Conservation (phyloP, 2,888 invertebrate genomes). For the Andrena bucephala region DNA sequence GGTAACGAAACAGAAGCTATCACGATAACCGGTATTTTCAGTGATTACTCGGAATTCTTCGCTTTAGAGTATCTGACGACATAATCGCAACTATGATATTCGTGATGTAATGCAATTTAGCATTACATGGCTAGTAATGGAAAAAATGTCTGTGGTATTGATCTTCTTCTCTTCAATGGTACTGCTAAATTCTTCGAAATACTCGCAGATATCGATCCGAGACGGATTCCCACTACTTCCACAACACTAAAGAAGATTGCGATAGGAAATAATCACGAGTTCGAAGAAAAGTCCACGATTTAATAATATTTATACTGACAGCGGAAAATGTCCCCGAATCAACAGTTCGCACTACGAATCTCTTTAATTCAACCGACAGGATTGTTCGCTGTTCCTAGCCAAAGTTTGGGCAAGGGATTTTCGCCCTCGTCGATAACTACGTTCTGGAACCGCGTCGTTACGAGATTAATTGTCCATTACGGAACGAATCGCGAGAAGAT, state of each 20-base stretch:
- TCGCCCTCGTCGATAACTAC: no score
- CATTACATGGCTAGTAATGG: slow-evolving; percentile 46
- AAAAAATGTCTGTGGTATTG: slow-evolving; percentile 44
- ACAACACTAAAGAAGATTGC: not conserved
- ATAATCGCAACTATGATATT: slow-evolving; percentile 9
- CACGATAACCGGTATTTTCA: not conserved
- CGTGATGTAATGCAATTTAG: slow-evolving; percentile 58
- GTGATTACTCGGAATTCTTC: not conserved
- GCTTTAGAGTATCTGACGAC: slow-evolving; percentile 11
- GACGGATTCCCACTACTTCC: not conserved
- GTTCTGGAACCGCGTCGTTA: no score
- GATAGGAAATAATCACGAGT: no score
- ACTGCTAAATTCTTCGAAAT: not conserved
- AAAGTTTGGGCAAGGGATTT: not conserved
- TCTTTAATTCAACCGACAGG: no score
- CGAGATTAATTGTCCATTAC: slow-evolving; percentile 17
- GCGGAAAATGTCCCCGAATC: no score
- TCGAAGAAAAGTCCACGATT: no score
- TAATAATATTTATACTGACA: no score
- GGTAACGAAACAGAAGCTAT: not conserved
- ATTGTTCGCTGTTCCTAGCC: not conserved
- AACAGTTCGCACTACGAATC: no score
- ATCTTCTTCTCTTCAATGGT: slow-evolving; percentile 9
- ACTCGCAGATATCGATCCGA: not conserved
- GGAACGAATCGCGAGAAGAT: slow-evolving; percentile 8